Conservation (phyloP, 2,797 vertebrate species). For the Poecilia wingei region DNA sequence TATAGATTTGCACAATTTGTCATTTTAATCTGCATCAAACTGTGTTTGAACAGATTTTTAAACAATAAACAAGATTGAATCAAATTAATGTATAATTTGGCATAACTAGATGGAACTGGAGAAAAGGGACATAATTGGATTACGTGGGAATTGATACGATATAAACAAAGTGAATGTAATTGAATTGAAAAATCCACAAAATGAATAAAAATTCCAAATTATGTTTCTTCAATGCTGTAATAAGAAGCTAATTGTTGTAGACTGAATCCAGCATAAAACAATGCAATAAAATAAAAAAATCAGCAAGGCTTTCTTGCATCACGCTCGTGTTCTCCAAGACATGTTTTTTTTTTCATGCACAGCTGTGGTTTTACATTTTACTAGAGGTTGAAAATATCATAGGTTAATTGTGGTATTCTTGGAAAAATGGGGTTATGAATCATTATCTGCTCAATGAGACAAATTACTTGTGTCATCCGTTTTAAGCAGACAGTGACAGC, state of each 20-base stretch:
- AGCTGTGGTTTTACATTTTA: conserved; percentile 42
- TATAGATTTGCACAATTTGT: neutral
- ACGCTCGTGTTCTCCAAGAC: conserved; percentile 4
- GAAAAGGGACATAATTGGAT: neutral
- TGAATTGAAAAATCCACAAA: conserved; percentile 6
- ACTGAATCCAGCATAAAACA: neutral
- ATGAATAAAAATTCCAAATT: conserved; percentile 19
- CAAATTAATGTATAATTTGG: neutral
- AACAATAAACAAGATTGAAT: neutral
- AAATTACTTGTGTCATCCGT: conserved; percentile 50
- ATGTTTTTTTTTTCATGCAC: conserved; percentile 7
- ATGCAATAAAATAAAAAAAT: neutral
- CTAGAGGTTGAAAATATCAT: conserved; percentile 18
- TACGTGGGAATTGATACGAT: neutral
- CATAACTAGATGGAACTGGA: neutral
- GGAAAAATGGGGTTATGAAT: conserved; percentile 47
- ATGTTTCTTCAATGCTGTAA: conserved; percentile 11
- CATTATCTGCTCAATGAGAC: conserved; percentile 45
- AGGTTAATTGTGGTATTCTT: conserved; percentile 42
- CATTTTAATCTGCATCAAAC: neutral
- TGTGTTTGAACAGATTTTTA: neutral
- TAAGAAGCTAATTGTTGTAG: conserved; percentile 7
- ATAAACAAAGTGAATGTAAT: neutral
- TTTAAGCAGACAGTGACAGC: conserved; percentile 51
- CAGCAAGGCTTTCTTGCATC: neutral